Percentiles rank a stretch among this genome's conserved stretches.
Conservation (phyloP, 2,797 vertebrate genomes). For the Petrocephalus sullivani region DNA sequence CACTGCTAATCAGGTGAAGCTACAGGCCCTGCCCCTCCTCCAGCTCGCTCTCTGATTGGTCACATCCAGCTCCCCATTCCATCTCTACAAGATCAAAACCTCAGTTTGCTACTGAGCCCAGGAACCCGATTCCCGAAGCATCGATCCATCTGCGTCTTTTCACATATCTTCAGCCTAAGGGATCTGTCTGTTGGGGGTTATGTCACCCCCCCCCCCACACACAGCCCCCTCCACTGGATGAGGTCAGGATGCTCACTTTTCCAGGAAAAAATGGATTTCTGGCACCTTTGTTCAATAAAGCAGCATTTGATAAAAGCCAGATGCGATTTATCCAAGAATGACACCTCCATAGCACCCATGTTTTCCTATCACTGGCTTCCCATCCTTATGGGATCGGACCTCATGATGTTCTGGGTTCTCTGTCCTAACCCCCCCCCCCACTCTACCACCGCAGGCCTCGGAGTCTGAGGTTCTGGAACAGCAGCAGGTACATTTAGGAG, state of each 20-base stretch:
- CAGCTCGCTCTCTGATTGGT: not conserved
- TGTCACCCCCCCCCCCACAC: not conserved
- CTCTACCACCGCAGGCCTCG: not conserved
- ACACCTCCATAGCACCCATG: not conserved
- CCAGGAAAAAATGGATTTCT: not conserved
- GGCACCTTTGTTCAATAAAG: not conserved
- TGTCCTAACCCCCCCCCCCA: not conserved
- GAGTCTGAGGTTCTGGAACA: not conserved
- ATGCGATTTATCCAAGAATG: not conserved
- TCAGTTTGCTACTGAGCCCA: not conserved
- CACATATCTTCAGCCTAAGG: not conserved
- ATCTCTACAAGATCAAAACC: not conserved
- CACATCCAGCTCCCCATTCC: not conserved
- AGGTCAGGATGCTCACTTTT: not conserved
- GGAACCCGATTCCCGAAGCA: not conserved
- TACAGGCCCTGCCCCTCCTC: not conserved
- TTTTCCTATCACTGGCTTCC: not conserved
- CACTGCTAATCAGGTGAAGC: not conserved
- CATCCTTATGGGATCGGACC: not conserved
- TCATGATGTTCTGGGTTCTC: not conserved
- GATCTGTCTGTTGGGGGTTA: not conserved
- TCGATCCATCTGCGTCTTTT: not conserved
- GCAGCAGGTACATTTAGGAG: not conserved
- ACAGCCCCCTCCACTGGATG: not conserved
- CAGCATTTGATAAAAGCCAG: not conserved